phyloP scores from a whole-genome alignment of 2,113 vertebrate species.

The Cochlearius cochlearius region DNA sequence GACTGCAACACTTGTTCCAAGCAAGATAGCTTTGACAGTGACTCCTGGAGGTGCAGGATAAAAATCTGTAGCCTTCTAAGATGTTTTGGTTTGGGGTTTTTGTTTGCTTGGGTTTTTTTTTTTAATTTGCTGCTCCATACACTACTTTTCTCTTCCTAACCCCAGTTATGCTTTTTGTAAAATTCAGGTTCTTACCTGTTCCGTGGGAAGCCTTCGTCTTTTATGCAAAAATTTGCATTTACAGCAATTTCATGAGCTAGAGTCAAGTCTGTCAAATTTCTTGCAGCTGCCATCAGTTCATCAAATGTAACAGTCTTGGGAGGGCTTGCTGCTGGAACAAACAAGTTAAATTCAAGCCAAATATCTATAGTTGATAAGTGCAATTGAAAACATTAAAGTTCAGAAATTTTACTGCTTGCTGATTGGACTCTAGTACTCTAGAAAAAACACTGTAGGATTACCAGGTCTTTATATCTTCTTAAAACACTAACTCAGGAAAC shows the following conservation, averaged over 20 bases:
- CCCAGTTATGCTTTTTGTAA: neutral
- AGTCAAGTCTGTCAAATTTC: slow-evolving; percentile 83
- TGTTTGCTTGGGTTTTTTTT: too few relatives aligned
- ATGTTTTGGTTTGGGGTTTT: neutral
- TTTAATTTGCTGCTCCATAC: neutral
- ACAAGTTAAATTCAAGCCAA: neutral
- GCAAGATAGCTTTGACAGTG: neutral
- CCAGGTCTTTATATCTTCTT: slow-evolving; percentile 9
- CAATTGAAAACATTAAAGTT: neutral
- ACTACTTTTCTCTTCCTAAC: neutral
- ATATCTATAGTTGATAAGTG: neutral
- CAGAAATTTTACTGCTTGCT: neutral
- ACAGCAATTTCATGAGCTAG: slow-evolving; percentile 91
- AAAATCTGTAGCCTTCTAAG: neutral
- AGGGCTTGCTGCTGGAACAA: slow-evolving; percentile 82
- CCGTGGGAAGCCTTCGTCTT: slow-evolving; percentile 74
- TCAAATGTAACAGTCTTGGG: slow-evolving; percentile 84
- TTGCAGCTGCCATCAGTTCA: slow-evolving; percentile 85
- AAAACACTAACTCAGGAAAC: slow-evolving; percentile 32
- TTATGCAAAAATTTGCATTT: slow-evolving; percentile 83
- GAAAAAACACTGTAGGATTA: neutral
- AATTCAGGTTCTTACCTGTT: slow-evolving; percentile 74
- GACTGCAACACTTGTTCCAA: neutral
- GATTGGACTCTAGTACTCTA: neutral
- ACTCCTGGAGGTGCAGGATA: neutral